phyloP scores from a whole-genome alignment of 2,113 vertebrate genomes.

The Thamnaconus septentrionalis region DNA sequence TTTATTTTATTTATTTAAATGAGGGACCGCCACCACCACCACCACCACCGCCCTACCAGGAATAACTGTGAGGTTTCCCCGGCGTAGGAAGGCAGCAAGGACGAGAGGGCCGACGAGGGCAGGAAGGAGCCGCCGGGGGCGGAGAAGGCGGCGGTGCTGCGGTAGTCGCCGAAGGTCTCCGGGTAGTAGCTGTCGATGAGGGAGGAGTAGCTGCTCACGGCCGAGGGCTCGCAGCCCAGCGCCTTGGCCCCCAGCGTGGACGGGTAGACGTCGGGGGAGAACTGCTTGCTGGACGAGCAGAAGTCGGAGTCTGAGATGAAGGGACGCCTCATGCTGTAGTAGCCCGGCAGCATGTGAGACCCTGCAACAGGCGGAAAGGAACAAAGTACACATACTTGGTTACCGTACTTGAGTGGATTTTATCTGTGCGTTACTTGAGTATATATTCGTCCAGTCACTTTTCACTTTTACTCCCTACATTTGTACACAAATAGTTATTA shows the following conservation, averaged over 20 bases:
- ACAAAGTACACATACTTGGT: too few species aligned
- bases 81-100: slow-evolving; percentile 82
- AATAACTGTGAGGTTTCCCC: slow-evolving; percentile 80
- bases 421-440: too few species aligned
- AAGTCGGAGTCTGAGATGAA: slow-evolving; percentile 86
- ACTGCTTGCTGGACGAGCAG: slow-evolving; percentile 73
- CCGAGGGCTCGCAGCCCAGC: slow-evolving; percentile 79
- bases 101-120: slow-evolving; percentile 77
- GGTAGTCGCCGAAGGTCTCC: slow-evolving; percentile 83
- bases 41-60: slow-evolving; percentile 74
- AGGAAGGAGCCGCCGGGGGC: slow-evolving; percentile 75
- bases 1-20: too few species aligned
- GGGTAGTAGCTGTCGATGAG: slow-evolving; percentile 85
- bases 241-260: slow-evolving; percentile 77
- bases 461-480: too few species aligned
- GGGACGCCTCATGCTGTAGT: slow-evolving; percentile 83
- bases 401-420: too few species aligned
- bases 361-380: slow-evolving; percentile 65
- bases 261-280: slow-evolving; percentile 76
- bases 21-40: too few species aligned
- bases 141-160: slow-evolving; percentile 69
- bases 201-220: slow-evolving; percentile 74
- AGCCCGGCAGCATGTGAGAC: slow-evolving; percentile 78
- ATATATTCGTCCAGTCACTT: too few species aligned
- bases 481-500: too few species aligned